phyloP scores from a whole-genome alignment of 2,888 invertebrate species.

The Cerastoderma edule region DNA sequence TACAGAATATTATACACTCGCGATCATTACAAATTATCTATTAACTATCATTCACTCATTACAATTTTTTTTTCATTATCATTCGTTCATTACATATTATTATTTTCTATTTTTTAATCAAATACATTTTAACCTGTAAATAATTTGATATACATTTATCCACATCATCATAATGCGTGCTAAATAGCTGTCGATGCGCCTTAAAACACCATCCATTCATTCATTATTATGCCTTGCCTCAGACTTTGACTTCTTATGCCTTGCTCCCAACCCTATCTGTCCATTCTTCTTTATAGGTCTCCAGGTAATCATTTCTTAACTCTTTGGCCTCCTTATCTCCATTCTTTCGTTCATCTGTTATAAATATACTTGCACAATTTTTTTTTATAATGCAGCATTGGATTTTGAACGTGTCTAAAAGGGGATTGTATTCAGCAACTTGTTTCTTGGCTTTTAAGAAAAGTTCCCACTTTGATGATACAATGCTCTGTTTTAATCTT shows the following conservation, averaged over 20 bases:
- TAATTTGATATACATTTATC: too few species aligned
- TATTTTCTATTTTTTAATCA: too few species aligned
- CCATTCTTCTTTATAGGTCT: background rate
- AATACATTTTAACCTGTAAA: too few species aligned
- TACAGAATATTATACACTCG: too few species aligned
- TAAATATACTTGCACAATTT: constrained; percentile 5
- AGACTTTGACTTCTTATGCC: background rate
- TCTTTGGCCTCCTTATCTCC: background rate
- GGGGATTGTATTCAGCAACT: background rate
- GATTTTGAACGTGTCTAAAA: background rate
- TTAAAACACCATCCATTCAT: too few species aligned
- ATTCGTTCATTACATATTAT: too few species aligned
- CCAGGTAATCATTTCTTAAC: background rate
- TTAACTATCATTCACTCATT: too few species aligned
- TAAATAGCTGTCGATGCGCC: too few species aligned
- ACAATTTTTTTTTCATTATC: too few species aligned
- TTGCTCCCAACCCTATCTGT: background rate
- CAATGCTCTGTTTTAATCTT: background rate
- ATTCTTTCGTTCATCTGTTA: background rate
- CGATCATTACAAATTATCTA: too few species aligned
- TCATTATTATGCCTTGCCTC: background rate
- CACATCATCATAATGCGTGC: too few species aligned
- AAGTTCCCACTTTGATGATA: background rate
- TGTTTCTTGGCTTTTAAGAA: background rate
- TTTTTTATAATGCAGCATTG: background rate